Evolutionary conservation across 2,888 invertebrate genomes (phyloP).

Genomic region (Leptinotarsa peninsularis): DNA sequence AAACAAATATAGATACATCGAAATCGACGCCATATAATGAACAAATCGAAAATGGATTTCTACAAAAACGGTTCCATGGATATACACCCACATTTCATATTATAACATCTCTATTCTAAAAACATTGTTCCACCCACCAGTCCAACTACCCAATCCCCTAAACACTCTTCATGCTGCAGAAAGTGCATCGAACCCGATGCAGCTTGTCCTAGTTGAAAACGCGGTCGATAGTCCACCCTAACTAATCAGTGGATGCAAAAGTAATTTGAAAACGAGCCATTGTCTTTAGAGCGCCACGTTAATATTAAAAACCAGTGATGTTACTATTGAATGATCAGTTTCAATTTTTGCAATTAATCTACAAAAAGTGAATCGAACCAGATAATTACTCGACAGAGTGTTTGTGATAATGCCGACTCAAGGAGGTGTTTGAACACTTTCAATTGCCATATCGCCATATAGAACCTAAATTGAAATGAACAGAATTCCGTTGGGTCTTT

Average conservation of each 20-base stretch:
- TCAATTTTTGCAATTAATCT: too few relatives aligned
- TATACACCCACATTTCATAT: neutral
- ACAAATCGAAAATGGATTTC: neutral
- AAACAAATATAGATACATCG: too few relatives aligned
- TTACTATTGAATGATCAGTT: too few relatives aligned
- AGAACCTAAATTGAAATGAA: too few relatives aligned
- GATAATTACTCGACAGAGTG: too few relatives aligned
- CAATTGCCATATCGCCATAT: too few relatives aligned
- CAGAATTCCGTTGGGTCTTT: too few relatives aligned
- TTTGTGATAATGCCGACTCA: too few relatives aligned
- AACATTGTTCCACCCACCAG: conserved; percentile 17
- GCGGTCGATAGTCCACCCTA: conserved; percentile 43
- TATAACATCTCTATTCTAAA: neutral
- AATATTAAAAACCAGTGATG: too few relatives aligned
- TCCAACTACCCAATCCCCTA: conserved; percentile 24
- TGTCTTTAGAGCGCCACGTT: neutral
- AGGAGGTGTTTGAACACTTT: too few relatives aligned
- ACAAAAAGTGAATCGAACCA: too few relatives aligned
- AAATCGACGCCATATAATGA: too few relatives aligned
- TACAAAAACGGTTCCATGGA: neutral
- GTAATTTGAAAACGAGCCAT: neutral
- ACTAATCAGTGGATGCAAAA: neutral
- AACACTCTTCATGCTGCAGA: conserved; percentile 42
- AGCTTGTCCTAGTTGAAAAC: conserved; percentile 47
- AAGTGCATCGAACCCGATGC: conserved; percentile 49